A percentile compares a stretch with the other conserved stretches of the same genome.
These are phyloP conservation scores for Recurvirostra avosetta DNA, from an alignment of 2,113 vertebrate genomes.

Conservation along the genomic window DNA sequence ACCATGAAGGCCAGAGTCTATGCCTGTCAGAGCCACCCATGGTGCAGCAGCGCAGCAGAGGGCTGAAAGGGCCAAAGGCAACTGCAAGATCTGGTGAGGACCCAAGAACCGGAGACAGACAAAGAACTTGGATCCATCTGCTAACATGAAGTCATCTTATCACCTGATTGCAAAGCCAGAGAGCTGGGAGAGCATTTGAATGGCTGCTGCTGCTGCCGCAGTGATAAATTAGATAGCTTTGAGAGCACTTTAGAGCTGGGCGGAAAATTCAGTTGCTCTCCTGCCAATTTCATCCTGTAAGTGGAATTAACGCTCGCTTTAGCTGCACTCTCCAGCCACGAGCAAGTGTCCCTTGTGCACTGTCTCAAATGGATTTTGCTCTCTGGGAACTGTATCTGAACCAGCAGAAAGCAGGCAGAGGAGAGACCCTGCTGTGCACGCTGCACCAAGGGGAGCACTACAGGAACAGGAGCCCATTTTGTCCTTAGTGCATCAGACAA, in stretches of 20 bases:
- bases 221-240: slow-evolving; percentile 56
- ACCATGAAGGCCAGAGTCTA: not conserved
- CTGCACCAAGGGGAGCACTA: not conserved
- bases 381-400: not conserved
- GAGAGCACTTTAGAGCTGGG: slow-evolving; percentile 52
- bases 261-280: slow-evolving; percentile 5
- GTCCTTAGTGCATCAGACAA: not conserved
- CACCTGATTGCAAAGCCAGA: not conserved
- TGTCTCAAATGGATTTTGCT: not conserved
- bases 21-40: accelerated
- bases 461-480: not conserved
- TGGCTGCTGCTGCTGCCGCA: slow-evolving; percentile 45
- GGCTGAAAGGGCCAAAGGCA: not conserved
- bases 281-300: slow-evolving; percentile 49
- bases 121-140: not conserved
- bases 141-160: slow-evolving; percentile 34
- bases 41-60: not conserved
- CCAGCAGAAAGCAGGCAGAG: not conserved
- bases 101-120: not conserved
- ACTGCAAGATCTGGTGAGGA: not conserved
- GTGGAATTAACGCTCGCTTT: not conserved
- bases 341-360: not conserved
- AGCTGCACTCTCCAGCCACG: not conserved
- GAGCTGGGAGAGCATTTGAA: not conserved
- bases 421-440: not conserved